Conservation (phyloP, 2,797 vertebrate species). For the Eutrigla gurnardus region DNA sequence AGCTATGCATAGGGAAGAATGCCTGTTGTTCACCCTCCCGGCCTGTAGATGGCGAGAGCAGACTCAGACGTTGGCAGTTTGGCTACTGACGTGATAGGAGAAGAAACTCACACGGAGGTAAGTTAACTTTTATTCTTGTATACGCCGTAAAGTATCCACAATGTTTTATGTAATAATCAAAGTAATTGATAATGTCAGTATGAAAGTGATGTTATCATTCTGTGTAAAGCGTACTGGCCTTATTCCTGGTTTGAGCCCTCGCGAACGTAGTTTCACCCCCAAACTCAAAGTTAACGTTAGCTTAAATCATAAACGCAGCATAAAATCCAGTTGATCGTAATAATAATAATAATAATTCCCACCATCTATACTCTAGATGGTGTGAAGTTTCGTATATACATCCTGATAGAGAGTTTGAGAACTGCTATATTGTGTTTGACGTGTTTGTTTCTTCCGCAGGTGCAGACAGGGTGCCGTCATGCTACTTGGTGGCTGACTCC, state of each 20-base stretch:
- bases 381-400: background rate
- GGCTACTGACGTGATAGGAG: background rate
- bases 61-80: too few relatives aligned
- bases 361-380: background rate
- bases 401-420: background rate
- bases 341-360: too few relatives aligned
- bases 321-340: background rate
- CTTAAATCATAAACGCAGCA: background rate
- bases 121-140: accelerated
- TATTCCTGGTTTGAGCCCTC: background rate
- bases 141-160: background rate
- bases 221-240: background rate
- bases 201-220: background rate
- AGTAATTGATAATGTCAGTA: too few relatives aligned
- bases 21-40: too few relatives aligned
- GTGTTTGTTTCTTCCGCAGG: constrained; percentile 26
- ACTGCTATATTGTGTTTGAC: background rate
- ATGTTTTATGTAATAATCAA: background rate
- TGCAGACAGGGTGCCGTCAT: background rate
- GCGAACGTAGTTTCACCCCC: background rate
- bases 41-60: too few relatives aligned
- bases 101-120: background rate
- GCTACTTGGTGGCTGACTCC: background rate
- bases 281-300: background rate
- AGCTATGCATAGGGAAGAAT: too few relatives aligned